Conservation (phyloP, 1,140 invertebrate species). For the Stenopsyche tienmushanensis region DNA sequence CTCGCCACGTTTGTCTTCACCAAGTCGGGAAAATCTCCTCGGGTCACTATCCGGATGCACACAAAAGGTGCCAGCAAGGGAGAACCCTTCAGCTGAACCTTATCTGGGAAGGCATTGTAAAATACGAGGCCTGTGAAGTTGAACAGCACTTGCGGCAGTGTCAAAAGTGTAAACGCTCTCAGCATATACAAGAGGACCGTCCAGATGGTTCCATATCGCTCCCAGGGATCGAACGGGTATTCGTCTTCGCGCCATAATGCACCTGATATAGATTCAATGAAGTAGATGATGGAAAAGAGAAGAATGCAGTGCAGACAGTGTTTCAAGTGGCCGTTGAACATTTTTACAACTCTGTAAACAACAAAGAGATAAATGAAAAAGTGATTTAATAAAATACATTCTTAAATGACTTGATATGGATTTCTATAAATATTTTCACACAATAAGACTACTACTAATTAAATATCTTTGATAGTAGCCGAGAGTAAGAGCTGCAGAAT, state of each 20-base stretch:
- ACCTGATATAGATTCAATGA: slow-evolving; percentile 78
- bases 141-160: slow-evolving; percentile 86
- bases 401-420: no score
- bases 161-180: slow-evolving; percentile 80
- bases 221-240: slow-evolving; percentile 74
- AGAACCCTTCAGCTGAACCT: slow-evolving; percentile 85
- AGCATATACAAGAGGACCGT: slow-evolving; percentile 77
- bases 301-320: slow-evolving; percentile 72
- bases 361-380: slow-evolving; percentile 35
- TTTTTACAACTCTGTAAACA: slow-evolving; percentile 48
- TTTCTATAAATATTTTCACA: no score
- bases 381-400: not conserved
- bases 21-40: slow-evolving; percentile 91
- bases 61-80: slow-evolving; percentile 92
- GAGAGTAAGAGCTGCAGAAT: no score
- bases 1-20: slow-evolving; percentile 85
- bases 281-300: slow-evolving; percentile 71
- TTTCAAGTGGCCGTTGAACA: slow-evolving; percentile 52
- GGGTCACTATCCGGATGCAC: slow-evolving; percentile 92
- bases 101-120: slow-evolving; percentile 94
- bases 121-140: slow-evolving; percentile 89
- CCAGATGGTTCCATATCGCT: slow-evolving; percentile 72
- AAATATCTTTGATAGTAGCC: no score
- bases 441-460: no score
- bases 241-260: slow-evolving; percentile 69